A percentile compares a stretch with the other conserved stretches of the same genome.
phyloP scores from a whole-genome alignment of 2,797 vertebrate genomes.

The Sebastes nivosus region DNA sequence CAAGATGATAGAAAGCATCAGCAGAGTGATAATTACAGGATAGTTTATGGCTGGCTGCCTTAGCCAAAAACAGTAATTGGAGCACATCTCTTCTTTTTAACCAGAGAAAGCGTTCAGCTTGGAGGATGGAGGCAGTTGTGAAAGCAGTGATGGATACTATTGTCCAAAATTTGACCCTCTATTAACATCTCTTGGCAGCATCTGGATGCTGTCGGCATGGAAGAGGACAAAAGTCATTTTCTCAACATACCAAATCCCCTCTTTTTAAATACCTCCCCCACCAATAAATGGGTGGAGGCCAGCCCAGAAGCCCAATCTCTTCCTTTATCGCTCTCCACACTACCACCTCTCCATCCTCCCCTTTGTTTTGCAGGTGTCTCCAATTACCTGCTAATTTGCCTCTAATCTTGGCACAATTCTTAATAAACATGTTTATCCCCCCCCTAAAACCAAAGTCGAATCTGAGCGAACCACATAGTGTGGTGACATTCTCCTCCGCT shows the following conservation, averaged over 20 bases:
- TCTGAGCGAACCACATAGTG: constrained; percentile 17
- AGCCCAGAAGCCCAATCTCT: constrained; percentile 75
- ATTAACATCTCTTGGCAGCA: constrained; percentile 94
- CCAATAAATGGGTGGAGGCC: constrained; percentile 83
- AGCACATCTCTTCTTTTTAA: constrained; percentile 87
- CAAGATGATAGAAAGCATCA: constrained; percentile 67
- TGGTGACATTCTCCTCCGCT: constrained; percentile 17
- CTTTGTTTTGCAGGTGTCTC: constrained; percentile 88
- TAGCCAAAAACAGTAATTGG: constrained; percentile 89
- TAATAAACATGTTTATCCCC: constrained; percentile 61
- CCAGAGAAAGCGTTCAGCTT: constrained; percentile 84
- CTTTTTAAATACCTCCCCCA: constrained; percentile 77
- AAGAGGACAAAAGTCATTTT: constrained; percentile 89
- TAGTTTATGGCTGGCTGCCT: constrained; percentile 80
- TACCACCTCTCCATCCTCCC: constrained; percentile 81
- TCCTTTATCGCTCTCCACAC: constrained; percentile 77
- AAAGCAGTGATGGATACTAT: constrained; percentile 92
- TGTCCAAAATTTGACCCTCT: constrained; percentile 92
- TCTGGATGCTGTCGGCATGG: constrained; percentile 90
- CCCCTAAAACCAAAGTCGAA: constrained; percentile 39
- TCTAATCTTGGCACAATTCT: constrained; percentile 73
- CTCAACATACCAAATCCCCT: constrained; percentile 82
- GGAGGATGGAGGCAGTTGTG: constrained; percentile 87
- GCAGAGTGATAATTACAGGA: constrained; percentile 67
- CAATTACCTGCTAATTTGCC: constrained; percentile 88